A percentile compares a stretch with the other conserved stretches of the same genome.
Conservation (phyloP, 1,140 invertebrate genomes). For the Solenopsis fugax region DNA sequence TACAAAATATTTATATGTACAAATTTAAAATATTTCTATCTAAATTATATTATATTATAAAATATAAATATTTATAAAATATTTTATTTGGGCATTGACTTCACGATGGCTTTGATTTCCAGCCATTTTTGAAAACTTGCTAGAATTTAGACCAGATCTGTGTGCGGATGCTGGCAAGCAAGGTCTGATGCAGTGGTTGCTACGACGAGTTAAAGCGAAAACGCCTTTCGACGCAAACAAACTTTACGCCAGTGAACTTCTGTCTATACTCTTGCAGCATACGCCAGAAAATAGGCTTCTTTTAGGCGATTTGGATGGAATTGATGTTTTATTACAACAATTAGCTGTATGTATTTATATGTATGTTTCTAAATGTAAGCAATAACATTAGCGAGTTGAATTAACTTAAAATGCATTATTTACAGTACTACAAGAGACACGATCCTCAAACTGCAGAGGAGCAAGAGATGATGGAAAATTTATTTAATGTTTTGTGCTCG, state of each 20-base stretch:
- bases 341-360: slow-evolving; percentile 91
- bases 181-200: slow-evolving; percentile 96
- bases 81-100: too few species aligned
- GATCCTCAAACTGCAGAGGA: slow-evolving; percentile 97
- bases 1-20: too few species aligned
- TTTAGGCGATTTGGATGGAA: slow-evolving; percentile 97
- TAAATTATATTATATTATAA: too few species aligned
- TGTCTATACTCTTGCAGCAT: slow-evolving; percentile 98
- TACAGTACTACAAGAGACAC: slow-evolving; percentile 96
- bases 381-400: background rate
- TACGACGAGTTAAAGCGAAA: slow-evolving; percentile 95
- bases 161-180: slow-evolving; percentile 94
- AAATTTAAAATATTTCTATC: too few species aligned
- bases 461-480: slow-evolving; percentile 99
- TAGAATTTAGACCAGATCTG: slow-evolving; percentile 96
- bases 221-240: slow-evolving; percentile 98
- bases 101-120: slow-evolving; percentile 72
- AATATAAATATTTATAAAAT: too few species aligned
- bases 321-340: slow-evolving; percentile 98
- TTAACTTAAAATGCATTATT: slow-evolving; percentile 64
- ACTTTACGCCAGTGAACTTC: slow-evolving; percentile 97
- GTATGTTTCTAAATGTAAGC: slow-evolving; percentile 14
- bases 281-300: slow-evolving; percentile 93
- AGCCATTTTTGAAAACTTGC: slow-evolving; percentile 96
- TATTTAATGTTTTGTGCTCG: slow-evolving; percentile 98